A percentile compares a stretch with the other conserved stretches of the same genome.
Conservation (phyloP, 2,113 vertebrate genomes). For the Trematocara macrostoma region DNA sequence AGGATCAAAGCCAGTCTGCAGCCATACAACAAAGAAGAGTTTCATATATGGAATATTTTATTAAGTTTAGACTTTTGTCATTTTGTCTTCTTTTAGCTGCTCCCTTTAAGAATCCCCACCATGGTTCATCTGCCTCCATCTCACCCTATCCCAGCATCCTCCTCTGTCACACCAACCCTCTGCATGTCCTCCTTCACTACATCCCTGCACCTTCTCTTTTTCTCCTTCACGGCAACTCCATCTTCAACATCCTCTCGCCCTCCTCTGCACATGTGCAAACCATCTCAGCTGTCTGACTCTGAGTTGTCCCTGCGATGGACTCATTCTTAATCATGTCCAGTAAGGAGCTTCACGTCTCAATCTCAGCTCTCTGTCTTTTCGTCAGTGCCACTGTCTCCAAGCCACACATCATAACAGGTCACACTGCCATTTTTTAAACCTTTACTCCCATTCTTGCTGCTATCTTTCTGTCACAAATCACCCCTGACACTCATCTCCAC, state of each 20-base stretch:
- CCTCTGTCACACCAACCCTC: not conserved
- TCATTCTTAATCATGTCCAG: not conserved
- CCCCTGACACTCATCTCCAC: not conserved
- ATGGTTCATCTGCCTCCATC: not conserved
- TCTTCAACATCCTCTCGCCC: not conserved
- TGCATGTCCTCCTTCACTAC: not conserved
- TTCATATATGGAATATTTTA: not conserved
- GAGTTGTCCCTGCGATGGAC: not conserved
- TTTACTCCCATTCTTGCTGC: not conserved
- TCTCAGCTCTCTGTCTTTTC: not conserved
- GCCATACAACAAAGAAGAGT: not conserved
- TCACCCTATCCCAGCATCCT: not conserved
- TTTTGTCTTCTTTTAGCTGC: not conserved
- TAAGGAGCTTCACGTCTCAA: not conserved
- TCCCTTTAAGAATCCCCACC: not conserved
- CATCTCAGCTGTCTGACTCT: not conserved
- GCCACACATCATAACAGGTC: not conserved
- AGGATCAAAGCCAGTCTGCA: slow-evolving; percentile 57
- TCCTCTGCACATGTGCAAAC: not conserved
- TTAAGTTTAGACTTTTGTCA: not conserved
- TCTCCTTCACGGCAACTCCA: not conserved
- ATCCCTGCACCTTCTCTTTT: not conserved
- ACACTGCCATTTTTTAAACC: not conserved
- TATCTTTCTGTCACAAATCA: not conserved
- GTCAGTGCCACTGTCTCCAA: fast-evolving